Evolutionary conservation across 2,113 vertebrate species (phyloP).

Genomic region (Marcusenius ussheri): DNA sequence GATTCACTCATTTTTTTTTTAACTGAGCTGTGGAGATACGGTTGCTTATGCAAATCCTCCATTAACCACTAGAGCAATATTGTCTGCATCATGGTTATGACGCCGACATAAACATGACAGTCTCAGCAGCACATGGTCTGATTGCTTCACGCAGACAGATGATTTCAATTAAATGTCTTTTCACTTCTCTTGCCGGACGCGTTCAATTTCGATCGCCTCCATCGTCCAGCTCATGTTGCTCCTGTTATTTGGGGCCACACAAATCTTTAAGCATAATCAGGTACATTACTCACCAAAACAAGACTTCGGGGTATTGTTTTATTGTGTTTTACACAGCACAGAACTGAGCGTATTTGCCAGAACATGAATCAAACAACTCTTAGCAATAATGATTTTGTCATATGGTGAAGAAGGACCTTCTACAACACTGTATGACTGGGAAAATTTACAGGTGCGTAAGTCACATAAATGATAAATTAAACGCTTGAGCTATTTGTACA

Average conservation of each 20-base stretch:
- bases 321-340: neutral
- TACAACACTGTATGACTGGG: neutral
- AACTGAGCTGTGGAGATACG: neutral
- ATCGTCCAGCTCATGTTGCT: neutral
- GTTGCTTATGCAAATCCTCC: neutral
- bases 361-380: neutral
- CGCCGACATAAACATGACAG: neutral
- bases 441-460: neutral
- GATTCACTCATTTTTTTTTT: neutral
- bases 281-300: conserved; percentile 1
- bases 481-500: too few species aligned
- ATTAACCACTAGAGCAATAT: conserved; percentile 11
- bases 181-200: neutral
- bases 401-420: neutral
- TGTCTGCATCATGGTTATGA: conserved; percentile 2
- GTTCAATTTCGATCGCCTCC: neutral
- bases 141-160: conserved; percentile 2
- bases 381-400: neutral
- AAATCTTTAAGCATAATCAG: conserved; percentile 2
- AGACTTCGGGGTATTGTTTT: neutral
- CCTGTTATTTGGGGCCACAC: neutral
- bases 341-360: neutral
- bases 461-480: neutral
- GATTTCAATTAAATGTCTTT: neutral
- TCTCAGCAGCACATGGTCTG: neutral